These are phyloP conservation scores for Zaprionus gabonicus DNA, from an alignment of 1,140 invertebrate genomes.

Conservation along the genomic window DNA sequence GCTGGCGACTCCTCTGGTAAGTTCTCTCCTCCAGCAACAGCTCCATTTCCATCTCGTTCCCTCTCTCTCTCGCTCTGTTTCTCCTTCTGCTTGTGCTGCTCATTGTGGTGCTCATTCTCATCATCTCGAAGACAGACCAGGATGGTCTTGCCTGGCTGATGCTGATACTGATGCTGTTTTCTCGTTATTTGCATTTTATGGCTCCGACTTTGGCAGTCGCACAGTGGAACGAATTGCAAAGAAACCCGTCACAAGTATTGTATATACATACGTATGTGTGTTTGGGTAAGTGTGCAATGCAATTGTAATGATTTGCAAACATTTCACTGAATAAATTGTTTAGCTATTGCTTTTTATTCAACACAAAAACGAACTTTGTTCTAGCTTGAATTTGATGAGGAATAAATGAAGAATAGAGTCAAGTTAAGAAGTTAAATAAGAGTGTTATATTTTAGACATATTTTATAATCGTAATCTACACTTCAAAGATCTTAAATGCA, in stretches of 20 bases:
- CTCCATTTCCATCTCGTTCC: not conserved
- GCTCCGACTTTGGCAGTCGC: conserved; percentile 37
- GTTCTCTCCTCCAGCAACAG: not conserved
- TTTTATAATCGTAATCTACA: too few relatives aligned
- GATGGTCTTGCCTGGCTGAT: conserved; percentile 43
- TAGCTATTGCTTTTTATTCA: too few relatives aligned
- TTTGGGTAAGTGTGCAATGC: not conserved
- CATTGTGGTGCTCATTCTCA: not conserved
- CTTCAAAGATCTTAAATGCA: too few relatives aligned
- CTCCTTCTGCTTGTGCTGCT: not conserved
- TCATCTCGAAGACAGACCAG: conserved; percentile 29
- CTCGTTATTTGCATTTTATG: conserved; percentile 76
- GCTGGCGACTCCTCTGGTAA: conserved; percentile 8
- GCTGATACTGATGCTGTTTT: conserved; percentile 35
- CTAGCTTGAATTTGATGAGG: too few relatives aligned
- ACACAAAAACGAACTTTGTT: too few relatives aligned
- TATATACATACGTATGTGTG: not conserved
- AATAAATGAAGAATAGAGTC: too few relatives aligned
- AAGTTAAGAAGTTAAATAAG: too few relatives aligned
- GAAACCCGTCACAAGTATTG: not conserved
- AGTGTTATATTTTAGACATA: too few relatives aligned
- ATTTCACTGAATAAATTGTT: too few relatives aligned
- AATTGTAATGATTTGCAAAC: too few relatives aligned
- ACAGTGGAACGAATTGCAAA: conserved; percentile 22
- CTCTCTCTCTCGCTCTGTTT: not conserved